Evolutionary conservation across 2,888 invertebrate genomes (phyloP), one percentile per base, ranked within the genome.

Genomic region (Cerastis leucographa): DNA sequence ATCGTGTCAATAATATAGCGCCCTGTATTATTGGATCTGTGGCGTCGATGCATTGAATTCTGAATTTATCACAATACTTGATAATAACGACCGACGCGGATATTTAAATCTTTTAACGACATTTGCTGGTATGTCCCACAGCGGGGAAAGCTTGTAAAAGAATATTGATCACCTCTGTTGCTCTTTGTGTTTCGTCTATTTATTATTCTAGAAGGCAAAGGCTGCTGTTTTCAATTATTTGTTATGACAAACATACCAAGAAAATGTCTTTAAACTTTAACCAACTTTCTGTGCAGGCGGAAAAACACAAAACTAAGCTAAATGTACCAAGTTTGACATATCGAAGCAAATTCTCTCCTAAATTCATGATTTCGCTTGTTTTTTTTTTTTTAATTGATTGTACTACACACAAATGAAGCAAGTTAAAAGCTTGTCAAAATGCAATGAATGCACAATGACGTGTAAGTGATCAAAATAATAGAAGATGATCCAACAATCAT

Each of bases 31-130:
- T 81, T 83, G 51, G 77, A 64, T 69, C 59, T 25, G 51, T 42
- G 54, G 70, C 17, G 49, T 56, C 49, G 12, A 62, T 35, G 56
- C 49, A 71, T 14, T 69, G 42, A 56, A 68, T 69, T 14, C 76
- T 22, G 46, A 51, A 78, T 80, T 80, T 67, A 76, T 70, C 76
- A 76, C 65, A 76, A 80, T 76, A 80, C 81, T 68, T 69, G 75
- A 44, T 81, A 68, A 80, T 67, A 44, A 74, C 67, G 25, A 62
- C 35, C 22, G n/a, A 12, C n/a, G 22, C 54, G 68, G 49, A 75
- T 65, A 75, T 81, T 75, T 81, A 68, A 81, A 80, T 75, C 81
- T 81, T 68, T 44, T 25, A 68, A 75, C 22, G n/a, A n/a, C 4
- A 51, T 68, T 80, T 78, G 11, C 44, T 35, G 44, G 29, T 11